Conservation (phyloP, 2,113 vertebrate genomes). For the Phrynosoma platyrhinos region DNA sequence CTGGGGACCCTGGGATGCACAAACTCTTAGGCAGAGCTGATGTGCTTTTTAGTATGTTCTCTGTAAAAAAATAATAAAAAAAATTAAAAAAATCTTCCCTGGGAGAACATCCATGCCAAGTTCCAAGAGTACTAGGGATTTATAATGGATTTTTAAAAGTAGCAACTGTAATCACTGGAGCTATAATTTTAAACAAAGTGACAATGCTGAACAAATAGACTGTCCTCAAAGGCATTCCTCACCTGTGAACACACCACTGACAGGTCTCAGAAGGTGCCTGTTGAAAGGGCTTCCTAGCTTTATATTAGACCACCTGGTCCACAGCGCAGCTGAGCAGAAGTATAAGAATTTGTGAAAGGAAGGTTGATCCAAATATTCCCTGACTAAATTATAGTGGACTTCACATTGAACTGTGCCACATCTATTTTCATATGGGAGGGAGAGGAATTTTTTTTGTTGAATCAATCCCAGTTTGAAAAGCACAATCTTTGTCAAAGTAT, state of each 20-base stretch:
- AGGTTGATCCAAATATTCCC: background rate
- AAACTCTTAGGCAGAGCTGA: slow-evolving; percentile 1
- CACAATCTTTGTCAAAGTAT: background rate
- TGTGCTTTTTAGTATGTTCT: background rate
- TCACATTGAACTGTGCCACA: no score
- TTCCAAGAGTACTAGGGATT: slow-evolving; percentile 28
- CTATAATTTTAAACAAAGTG: slow-evolving; percentile 41
- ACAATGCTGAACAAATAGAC: slow-evolving; percentile 53
- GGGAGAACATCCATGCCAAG: background rate
- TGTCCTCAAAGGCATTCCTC: background rate
- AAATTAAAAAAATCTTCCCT: background rate
- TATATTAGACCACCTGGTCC: slow-evolving; percentile 43
- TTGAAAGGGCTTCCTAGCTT: slow-evolving; percentile 55
- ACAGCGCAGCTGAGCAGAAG: background rate
- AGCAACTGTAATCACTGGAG: slow-evolving; percentile 36
- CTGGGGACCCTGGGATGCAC: slow-evolving; percentile 22
- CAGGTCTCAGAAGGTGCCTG: slow-evolving; percentile 54
- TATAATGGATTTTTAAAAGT: slow-evolving; percentile 26
- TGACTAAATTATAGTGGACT: background rate
- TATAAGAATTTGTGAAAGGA: background rate
- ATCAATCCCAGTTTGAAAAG: background rate
- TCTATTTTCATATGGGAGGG: background rate
- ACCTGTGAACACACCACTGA: slow-evolving; percentile 40
- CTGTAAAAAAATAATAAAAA: background rate
- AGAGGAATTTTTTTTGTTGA: no score